Conservation (phyloP, 2,888 invertebrate species). For the Epiblema foenella region DNA sequence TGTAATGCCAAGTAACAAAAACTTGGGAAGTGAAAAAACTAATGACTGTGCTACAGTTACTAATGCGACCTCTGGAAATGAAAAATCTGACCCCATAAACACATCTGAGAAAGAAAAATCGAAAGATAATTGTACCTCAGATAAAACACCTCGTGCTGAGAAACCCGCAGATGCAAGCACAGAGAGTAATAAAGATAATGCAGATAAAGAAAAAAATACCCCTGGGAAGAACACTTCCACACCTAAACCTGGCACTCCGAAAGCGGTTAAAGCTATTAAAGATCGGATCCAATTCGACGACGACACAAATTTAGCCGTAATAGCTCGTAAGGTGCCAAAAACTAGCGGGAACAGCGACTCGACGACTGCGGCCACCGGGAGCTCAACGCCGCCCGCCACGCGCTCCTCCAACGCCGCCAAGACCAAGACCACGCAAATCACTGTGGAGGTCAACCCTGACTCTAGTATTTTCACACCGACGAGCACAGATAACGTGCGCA, state of each 20-base stretch:
- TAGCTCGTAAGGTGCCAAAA: constrained; percentile 57
- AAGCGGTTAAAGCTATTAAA: constrained; percentile 53
- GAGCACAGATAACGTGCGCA: constrained; percentile 62
- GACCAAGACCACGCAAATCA: constrained; percentile 56
- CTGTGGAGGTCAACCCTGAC: constrained; percentile 57
- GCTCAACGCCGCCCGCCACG: constrained; percentile 48
- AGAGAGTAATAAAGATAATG: constrained; percentile 43
- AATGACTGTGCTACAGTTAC: constrained; percentile 1
- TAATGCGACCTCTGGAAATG: constrained; percentile 44
- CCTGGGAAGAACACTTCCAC: constrained; percentile 43
- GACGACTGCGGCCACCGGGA: constrained; percentile 68
- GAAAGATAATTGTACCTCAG: not conserved
- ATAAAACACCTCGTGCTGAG: constrained; percentile 9
- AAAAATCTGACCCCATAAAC: not conserved
- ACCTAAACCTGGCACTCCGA: constrained; percentile 43
- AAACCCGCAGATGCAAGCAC: constrained; percentile 34
- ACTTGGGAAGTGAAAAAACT: constrained; percentile 1
- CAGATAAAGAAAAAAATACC: constrained; percentile 42
- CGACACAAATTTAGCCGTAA: constrained; percentile 54
- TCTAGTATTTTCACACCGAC: constrained; percentile 68
- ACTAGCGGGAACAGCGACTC: constrained; percentile 47
- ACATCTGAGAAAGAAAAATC: not conserved
- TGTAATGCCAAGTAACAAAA: constrained; percentile 23
- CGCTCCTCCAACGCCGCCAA: constrained; percentile 42
- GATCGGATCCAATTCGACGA: constrained; percentile 65